Evolutionary conservation across 2,888 invertebrate genomes (phyloP).

Genomic region (Rotaria macrura): DNA sequence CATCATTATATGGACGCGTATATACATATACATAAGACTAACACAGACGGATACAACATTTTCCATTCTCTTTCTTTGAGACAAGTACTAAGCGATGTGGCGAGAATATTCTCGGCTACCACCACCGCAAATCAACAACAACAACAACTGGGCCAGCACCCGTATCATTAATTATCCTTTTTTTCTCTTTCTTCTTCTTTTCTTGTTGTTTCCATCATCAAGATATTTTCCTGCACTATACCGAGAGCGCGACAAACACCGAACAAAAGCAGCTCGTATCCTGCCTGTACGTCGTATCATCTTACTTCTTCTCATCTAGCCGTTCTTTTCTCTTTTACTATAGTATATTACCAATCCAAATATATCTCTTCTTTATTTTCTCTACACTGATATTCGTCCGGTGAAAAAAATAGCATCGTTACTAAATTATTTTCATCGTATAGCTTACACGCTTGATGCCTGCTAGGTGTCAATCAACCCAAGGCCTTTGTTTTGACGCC

Average conservation of each 20-base stretch:
- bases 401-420: neutral
- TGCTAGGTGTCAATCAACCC: neutral
- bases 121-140: constrained; percentile 12
- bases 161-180: neutral
- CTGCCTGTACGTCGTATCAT: neutral
- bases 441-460: neutral
- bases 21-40: neutral
- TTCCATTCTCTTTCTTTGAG: neutral
- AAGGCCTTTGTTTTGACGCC: no score
- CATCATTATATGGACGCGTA: neutral
- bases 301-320: neutral
- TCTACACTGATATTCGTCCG: neutral
- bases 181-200: neutral
- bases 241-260: neutral
- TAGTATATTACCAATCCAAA: neutral
- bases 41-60: neutral
- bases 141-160: neutral
- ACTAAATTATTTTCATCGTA: neutral
- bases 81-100: neutral
- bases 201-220: neutral
- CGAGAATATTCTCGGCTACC: neutral
- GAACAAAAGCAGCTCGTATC: constrained; percentile 2
- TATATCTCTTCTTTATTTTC: neutral
- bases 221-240: neutral
- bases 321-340: neutral